Percentiles rank a stretch among this genome's conserved stretches.
Conservation (phyloP, 2,888 invertebrate genomes). For the Drosophila limbata region DNA sequence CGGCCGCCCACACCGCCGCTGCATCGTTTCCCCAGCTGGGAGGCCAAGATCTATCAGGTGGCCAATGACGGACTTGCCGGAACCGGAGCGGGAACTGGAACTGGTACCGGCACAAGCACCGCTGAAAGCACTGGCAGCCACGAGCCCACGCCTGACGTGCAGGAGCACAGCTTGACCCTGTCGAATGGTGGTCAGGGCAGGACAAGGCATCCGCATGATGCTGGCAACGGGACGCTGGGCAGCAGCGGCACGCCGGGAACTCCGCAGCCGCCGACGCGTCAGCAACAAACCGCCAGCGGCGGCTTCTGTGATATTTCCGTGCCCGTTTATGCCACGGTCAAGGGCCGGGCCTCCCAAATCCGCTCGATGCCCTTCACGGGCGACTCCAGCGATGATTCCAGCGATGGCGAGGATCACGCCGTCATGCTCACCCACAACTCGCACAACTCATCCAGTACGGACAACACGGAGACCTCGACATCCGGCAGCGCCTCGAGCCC, state of each 20-base stretch:
- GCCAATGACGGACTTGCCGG: constrained; percentile 87
- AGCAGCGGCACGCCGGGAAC: constrained; percentile 75
- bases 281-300: constrained; percentile 87
- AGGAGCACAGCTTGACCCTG: constrained; percentile 62
- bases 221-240: constrained; percentile 77
- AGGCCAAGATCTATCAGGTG: constrained; percentile 97
- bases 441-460: constrained; percentile 86
- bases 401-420: constrained; percentile 93
- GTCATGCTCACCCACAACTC: constrained; percentile 85
- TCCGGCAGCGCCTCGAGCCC: constrained; percentile 91
- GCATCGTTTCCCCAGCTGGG: constrained; percentile 97
- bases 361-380: constrained; percentile 98
- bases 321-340: constrained; percentile 98
- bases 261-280: constrained; percentile 83
- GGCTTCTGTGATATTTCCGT: constrained; percentile 96
- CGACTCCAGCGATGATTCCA: constrained; percentile 97
- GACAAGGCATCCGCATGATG: constrained; percentile 64
- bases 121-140: constrained; percentile 63
- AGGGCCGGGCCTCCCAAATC: constrained; percentile 98
- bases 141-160: constrained; percentile 58
- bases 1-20: constrained; percentile 95
- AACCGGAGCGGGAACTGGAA: constrained; percentile 21
- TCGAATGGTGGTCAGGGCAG: constrained; percentile 62
- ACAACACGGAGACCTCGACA: constrained; percentile 87
- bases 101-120: constrained; percentile 41